Evolutionary conservation across 2,797 vertebrate genomes (phyloP).

Genomic region (Vultur gryphus): DNA sequence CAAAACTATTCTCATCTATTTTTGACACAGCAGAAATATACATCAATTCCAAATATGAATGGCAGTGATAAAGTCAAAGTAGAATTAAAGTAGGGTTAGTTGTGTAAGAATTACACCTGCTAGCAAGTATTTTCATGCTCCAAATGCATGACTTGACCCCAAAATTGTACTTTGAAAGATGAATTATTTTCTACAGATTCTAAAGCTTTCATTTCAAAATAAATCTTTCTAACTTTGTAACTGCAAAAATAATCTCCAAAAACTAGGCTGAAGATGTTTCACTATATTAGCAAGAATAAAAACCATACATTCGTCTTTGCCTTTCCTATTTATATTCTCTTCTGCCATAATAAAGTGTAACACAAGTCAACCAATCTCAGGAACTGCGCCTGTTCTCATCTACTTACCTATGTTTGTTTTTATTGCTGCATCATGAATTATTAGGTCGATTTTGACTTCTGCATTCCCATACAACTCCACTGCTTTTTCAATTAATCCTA

Average conservation of each 20-base stretch:
- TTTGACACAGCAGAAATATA: not conserved
- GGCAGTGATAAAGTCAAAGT: not conserved
- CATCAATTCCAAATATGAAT: slow-evolving; percentile 22
- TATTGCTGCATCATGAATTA: not conserved
- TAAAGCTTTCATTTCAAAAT: slow-evolving; percentile 5
- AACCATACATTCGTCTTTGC: not conserved
- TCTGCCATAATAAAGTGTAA: rapidly evolving
- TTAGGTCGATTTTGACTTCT: not conserved
- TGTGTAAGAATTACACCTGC: not conserved
- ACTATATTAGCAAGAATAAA: not conserved
- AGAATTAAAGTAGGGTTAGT: not conserved
- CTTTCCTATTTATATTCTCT: not conserved
- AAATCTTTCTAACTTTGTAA: slow-evolving; percentile 5
- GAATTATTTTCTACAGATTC: not conserved
- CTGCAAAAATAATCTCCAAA: not conserved
- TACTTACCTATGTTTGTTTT: not conserved
- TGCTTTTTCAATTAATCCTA: slow-evolving; percentile 4
- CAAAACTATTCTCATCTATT: not conserved
- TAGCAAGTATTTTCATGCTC: not conserved
- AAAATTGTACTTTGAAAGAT: not conserved
- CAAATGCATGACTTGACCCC: not conserved
- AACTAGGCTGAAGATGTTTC: not conserved
- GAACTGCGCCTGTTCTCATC: not conserved
- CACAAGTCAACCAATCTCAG: not conserved
- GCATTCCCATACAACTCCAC: not conserved